A percentile compares a stretch with the other conserved stretches of the same genome.
phyloP scores from a whole-genome alignment of 2,888 invertebrate species.

The Synergus laeviventris region DNA sequence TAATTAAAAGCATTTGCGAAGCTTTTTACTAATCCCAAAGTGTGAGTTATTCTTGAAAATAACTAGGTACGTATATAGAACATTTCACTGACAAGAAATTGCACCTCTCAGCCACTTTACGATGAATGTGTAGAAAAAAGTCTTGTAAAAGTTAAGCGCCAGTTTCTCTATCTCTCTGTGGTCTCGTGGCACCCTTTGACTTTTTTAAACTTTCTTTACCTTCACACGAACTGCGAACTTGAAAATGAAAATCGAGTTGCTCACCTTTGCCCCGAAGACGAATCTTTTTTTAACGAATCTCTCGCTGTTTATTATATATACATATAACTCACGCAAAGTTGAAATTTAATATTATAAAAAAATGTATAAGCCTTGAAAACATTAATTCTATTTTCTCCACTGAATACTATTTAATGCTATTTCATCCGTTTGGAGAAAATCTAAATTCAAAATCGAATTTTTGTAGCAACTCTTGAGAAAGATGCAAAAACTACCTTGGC shows the following conservation, averaged over 20 bases:
- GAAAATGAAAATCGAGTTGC: slow-evolving; percentile 5
- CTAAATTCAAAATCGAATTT: neutral
- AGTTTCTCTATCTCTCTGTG: slow-evolving; percentile 5
- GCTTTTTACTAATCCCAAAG: neutral
- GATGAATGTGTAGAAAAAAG: slow-evolving; percentile 14
- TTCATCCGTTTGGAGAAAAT: no score
- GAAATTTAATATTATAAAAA: neutral
- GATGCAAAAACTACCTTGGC: neutral
- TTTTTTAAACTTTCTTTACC: neutral
- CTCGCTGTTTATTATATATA: neutral
- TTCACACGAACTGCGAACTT: neutral
- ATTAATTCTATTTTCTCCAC: neutral
- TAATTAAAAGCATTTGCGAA: neutral
- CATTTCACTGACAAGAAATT: slow-evolving; percentile 14
- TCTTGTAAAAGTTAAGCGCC: neutral
- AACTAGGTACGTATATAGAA: neutral
- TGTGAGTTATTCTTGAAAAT: slow-evolving; percentile 18
- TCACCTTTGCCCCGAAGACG: neutral
- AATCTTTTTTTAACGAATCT: slow-evolving; percentile 2
- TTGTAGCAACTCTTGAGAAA: neutral
- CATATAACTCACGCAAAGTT: neutral
- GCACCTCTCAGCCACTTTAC: neutral
- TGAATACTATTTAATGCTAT: no score
- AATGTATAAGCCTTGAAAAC: neutral
- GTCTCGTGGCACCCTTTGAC: slow-evolving; percentile 21